A percentile compares a stretch with the other conserved stretches of the same genome.
phyloP scores from a whole-genome alignment of 2,888 invertebrate species.

The Rotaria socialis region DNA sequence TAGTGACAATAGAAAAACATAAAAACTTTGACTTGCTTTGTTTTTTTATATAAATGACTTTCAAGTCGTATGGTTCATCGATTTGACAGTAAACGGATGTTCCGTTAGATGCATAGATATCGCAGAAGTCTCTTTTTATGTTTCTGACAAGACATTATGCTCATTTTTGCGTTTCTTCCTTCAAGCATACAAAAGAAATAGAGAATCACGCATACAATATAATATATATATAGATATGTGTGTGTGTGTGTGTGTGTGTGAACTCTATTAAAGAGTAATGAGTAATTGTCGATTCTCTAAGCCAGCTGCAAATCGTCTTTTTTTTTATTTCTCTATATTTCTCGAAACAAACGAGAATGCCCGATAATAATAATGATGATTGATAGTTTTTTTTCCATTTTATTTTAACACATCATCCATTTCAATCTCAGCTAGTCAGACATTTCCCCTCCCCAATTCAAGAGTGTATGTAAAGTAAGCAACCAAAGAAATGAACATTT shows the following conservation, averaged over 20 bases:
- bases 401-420: slow-evolving; percentile 15
- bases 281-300: not conserved
- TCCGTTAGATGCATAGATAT: not conserved
- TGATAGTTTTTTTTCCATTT: not conserved
- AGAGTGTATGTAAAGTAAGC: not conserved
- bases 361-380: not conserved
- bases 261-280: not conserved
- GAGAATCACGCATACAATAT: no score
- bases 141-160: no score
- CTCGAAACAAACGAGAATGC: not conserved
- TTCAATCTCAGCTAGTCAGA: not conserved
- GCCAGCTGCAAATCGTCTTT: slow-evolving; percentile 2
- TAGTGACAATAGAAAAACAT: not conserved
- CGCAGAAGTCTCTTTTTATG: not conserved
- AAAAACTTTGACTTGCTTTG: not conserved
- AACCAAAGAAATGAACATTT: slow-evolving; percentile 16
- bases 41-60: not conserved
- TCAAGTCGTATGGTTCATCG: not conserved
- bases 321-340: not conserved
- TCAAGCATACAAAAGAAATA: no score
- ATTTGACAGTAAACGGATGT: not conserved
- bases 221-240: no score
- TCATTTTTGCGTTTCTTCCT: no score
- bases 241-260: not conserved
- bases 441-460: not conserved